Evolutionary conservation across 30 jellyfish, hydroid and myxozoan species (phyloP).

Genomic region (Phacellophora camtschatica): DNA sequence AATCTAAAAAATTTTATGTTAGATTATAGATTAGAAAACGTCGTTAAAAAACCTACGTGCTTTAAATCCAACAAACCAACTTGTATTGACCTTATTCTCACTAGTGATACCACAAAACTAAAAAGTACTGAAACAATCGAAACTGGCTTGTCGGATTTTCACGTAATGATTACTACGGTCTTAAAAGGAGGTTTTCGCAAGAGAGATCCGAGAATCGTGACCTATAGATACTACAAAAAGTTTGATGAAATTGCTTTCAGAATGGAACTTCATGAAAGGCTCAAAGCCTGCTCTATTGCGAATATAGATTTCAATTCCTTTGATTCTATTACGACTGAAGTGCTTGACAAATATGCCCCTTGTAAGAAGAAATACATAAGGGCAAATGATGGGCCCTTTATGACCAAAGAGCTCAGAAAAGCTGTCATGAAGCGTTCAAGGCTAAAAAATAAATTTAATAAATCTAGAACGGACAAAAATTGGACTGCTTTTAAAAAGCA

Average conservation of each 20-base stretch:
- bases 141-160: constrained; percentile 45
- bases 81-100: constrained; percentile 20
- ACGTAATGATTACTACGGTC: not conserved
- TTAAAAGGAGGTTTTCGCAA: not conserved
- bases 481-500: no score
- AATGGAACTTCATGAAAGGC: not conserved
- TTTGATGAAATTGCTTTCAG: not conserved
- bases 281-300: not conserved
- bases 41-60: constrained; percentile 1
- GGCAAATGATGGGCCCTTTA: not conserved
- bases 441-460: not conserved
- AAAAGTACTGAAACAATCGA: constrained; percentile 26
- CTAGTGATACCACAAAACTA: not conserved
- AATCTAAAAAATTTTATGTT: not conserved
- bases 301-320: not conserved
- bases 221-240: constrained; percentile 1
- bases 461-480: no score
- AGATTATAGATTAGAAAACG: not conserved
- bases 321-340: not conserved
- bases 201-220: constrained; percentile 19
- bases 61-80: not conserved
- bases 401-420: constrained; percentile 27
- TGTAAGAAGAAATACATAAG: constrained; percentile 18
- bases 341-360: constrained; percentile 20
- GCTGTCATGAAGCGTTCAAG: constrained; percentile 34